phyloP scores from a whole-genome alignment of 1,140 invertebrate genomes.

The Nylanderia fulva region DNA sequence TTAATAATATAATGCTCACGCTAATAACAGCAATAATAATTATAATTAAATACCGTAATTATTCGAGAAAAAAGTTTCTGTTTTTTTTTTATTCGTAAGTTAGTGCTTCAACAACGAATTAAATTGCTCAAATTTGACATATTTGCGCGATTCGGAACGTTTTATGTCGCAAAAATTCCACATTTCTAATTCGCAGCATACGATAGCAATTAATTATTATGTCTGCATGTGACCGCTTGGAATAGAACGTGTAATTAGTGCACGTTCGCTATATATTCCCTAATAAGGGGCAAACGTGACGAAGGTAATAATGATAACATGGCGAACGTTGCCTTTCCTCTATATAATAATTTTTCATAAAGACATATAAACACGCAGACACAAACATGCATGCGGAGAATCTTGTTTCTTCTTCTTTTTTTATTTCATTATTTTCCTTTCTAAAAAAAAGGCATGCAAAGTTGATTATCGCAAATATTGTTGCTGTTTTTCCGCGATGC shows the following conservation, averaged over 20 bases:
- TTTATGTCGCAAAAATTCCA: conserved; percentile 15
- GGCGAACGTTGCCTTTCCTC: background rate
- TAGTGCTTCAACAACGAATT: background rate
- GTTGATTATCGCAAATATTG: no score
- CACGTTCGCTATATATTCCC: background rate
- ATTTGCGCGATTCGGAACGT: background rate
- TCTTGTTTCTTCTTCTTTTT: background rate
- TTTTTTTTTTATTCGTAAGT: background rate
- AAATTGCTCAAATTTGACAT: background rate
- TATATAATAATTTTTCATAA: conserved; percentile 10
- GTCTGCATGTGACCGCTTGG: conserved; percentile 17
- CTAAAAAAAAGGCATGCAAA: no score
- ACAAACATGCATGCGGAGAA: background rate
- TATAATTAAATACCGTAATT: background rate
- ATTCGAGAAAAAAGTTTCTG: background rate
- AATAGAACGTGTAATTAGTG: conserved; percentile 45
- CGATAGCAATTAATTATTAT: conserved; percentile 45
- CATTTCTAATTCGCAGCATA: conserved; percentile 59
- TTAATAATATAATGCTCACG: no score
- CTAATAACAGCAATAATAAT: background rate
- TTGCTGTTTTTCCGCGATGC: no score
- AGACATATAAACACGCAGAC: background rate
- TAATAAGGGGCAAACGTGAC: conserved; percentile 45
- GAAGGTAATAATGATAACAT: conserved; percentile 23
- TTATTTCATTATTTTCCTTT: conserved; percentile 34